Percentiles rank a stretch among this genome's conserved stretches.
phyloP scores from a whole-genome alignment of 2,797 vertebrate genomes.

The Mormyrus proboscirostris region DNA sequence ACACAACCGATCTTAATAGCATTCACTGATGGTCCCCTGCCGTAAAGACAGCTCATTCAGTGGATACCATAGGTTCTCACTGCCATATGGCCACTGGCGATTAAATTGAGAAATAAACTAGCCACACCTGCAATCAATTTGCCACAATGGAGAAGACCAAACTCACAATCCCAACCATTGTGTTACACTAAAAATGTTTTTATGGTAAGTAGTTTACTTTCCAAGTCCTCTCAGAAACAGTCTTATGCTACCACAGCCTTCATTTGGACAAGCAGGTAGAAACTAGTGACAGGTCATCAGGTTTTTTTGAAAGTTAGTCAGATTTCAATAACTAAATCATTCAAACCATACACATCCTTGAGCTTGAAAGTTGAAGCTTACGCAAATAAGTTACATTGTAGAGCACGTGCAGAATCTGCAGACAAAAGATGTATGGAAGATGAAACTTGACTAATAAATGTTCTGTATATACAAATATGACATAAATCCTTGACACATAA shows the following conservation, averaged over 20 bases:
- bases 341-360: neutral
- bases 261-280: neutral
- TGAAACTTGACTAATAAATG: neutral
- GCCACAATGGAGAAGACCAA: neutral
- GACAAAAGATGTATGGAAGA: neutral
- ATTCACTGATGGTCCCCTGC: neutral
- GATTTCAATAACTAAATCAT: neutral
- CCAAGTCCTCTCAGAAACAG: neutral
- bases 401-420: neutral
- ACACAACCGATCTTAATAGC: neutral
- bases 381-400: neutral
- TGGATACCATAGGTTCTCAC: neutral
- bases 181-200: neutral
- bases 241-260: neutral
- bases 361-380: neutral
- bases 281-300: neutral
- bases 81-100: neutral
- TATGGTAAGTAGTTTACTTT: neutral
- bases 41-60: neutral
- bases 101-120: neutral
- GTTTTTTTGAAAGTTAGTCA: neutral
- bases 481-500: neutral
- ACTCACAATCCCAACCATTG: neutral
- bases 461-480: neutral
- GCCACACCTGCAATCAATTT: neutral